phyloP scores from a whole-genome alignment of 1,140 invertebrate genomes.

The Drosophila takahashii region DNA sequence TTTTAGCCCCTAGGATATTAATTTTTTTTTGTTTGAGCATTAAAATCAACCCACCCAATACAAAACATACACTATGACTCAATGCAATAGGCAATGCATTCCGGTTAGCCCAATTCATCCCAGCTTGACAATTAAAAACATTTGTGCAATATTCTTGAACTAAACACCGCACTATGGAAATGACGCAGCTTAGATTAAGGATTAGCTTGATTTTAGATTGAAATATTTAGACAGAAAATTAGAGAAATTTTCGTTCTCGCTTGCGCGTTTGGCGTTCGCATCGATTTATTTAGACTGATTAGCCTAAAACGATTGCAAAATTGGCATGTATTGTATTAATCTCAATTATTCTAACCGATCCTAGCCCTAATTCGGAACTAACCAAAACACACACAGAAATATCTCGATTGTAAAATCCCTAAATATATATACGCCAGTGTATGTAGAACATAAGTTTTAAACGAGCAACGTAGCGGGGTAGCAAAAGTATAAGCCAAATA shows the following conservation, averaged over 20 bases:
- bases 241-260: conserved; percentile 54
- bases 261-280: conserved; percentile 59
- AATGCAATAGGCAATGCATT: conserved; percentile 29
- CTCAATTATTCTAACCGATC: conserved; percentile 27
- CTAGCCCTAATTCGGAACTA: conserved; percentile 23
- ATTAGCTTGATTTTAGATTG: conserved; percentile 58
- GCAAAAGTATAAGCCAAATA: conserved; percentile 75
- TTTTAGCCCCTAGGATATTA: not conserved
- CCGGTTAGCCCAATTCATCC: conserved; percentile 20
- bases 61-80: conserved; percentile 13
- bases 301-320: conserved; percentile 72
- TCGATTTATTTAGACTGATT: conserved; percentile 76
- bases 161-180: conserved; percentile 23
- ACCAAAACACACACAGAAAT: conserved; percentile 23
- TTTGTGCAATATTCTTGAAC: conserved; percentile 35
- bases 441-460: conserved; percentile 56
- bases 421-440: conserved; percentile 7
- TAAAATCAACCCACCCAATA: conserved; percentile 10
- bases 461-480: conserved; percentile 57
- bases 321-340: conserved; percentile 50
- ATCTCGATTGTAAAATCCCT: conserved; percentile 45
- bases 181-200: conserved; percentile 29
- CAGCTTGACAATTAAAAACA: conserved; percentile 9
- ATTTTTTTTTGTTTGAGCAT: not conserved
- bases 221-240: conserved; percentile 67